Percentiles rank a stretch among this genome's conserved stretches.
Evolutionary conservation across 2,797 vertebrate genomes (phyloP).

Genomic region (Monodelphis domestica): DNA sequence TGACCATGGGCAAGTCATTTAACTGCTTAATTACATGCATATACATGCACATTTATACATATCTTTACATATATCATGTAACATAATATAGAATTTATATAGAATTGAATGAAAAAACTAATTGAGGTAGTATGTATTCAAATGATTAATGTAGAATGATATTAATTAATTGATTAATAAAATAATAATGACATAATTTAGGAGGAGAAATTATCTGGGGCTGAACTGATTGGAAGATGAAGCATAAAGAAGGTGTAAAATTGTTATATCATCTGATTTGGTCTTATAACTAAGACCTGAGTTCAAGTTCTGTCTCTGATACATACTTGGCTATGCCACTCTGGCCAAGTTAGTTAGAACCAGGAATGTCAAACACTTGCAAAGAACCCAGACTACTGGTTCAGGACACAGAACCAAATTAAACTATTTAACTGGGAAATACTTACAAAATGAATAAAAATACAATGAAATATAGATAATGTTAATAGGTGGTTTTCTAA

Average conservation of each 20-base stretch:
- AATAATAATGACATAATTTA: background rate
- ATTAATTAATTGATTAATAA: background rate
- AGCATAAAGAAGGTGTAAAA: background rate
- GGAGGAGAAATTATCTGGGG: background rate
- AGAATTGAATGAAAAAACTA: background rate
- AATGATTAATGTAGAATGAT: background rate
- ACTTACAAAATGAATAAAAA: background rate
- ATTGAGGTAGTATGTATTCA: too few species aligned
- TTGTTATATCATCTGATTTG: background rate
- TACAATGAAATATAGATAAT: background rate
- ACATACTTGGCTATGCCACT: background rate
- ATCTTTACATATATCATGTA: background rate
- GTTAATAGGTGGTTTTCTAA: background rate
- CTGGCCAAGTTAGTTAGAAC: background rate
- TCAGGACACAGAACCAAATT: background rate
- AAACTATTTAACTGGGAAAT: background rate
- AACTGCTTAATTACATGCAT: background rate
- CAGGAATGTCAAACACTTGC: background rate
- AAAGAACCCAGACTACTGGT: background rate
- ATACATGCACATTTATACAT: too few species aligned
- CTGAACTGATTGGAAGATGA: background rate
- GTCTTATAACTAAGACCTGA: background rate
- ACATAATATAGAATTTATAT: background rate
- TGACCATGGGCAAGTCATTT: background rate
- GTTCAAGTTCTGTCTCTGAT: background rate